Conservation (phyloP, 2,888 invertebrate species). For the Spodoptera exigua region DNA sequence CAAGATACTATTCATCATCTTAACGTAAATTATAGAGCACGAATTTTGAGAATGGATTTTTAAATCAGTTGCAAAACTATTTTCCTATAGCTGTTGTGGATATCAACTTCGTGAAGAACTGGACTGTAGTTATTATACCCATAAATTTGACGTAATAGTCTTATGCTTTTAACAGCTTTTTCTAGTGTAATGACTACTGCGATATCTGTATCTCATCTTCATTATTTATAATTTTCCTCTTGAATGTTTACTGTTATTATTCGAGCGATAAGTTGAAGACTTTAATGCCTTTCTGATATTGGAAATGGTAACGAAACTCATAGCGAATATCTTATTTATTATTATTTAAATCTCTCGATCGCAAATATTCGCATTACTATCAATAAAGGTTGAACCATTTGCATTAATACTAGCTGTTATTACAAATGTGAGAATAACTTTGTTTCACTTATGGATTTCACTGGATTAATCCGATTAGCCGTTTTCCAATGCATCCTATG, state of each 20-base stretch:
- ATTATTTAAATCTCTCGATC: conserved; percentile 31
- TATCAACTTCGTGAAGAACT: no score
- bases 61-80: neutral
- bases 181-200: conserved; percentile 18
- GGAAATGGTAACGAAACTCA: conserved; percentile 15
- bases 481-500: conserved; percentile 2
- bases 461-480: conserved; percentile 6
- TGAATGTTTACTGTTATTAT: conserved; percentile 38
- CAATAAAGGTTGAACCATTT: conserved; percentile 21
- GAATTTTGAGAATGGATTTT: neutral
- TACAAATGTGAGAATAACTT: conserved; percentile 29
- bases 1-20: neutral
- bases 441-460: conserved; percentile 15
- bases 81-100: neutral
- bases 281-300: conserved; percentile 45
- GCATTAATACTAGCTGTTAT: conserved; percentile 19
- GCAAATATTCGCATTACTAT: conserved; percentile 38
- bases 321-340: conserved; percentile 37
- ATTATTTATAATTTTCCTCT: conserved; percentile 23
- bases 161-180: conserved; percentile 17
- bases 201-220: conserved; percentile 23
- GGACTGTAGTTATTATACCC: no score
- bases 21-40: conserved; percentile 3
- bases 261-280: conserved; percentile 26
- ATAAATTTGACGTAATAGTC: neutral